phyloP scores from a whole-genome alignment of 1,140 invertebrate genomes.

The Trypoxylus dichotomus region DNA sequence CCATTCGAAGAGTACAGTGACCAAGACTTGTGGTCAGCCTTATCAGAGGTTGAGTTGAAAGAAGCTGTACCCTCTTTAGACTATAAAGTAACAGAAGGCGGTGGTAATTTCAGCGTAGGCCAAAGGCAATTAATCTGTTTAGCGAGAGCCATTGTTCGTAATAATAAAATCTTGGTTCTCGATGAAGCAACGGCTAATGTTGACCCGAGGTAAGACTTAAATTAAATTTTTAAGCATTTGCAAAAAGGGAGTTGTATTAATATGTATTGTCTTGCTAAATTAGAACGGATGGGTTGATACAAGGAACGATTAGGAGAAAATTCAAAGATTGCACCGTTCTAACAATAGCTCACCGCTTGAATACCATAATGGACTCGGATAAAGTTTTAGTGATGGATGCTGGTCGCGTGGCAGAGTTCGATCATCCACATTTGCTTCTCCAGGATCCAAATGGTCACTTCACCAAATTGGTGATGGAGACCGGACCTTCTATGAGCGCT shows the following conservation, averaged over 20 bases:
- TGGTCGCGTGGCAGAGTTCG: constrained; percentile 67
- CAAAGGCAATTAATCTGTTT: constrained; percentile 65
- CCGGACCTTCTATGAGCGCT: constrained; percentile 51
- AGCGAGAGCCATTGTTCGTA: constrained; percentile 64
- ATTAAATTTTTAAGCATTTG: neutral
- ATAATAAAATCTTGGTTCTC: constrained; percentile 61
- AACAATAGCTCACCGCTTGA: constrained; percentile 79
- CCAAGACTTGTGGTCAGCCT: constrained; percentile 63
- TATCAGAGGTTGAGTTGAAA: constrained; percentile 68
- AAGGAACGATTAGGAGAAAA: constrained; percentile 69
- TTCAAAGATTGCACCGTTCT: constrained; percentile 75
- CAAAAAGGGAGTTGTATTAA: constrained; percentile 8
- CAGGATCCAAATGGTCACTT: constrained; percentile 65
- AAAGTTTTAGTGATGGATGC: constrained; percentile 71
- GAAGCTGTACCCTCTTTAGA: constrained; percentile 55
- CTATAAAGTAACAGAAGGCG: constrained; percentile 62
- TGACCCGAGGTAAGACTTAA: constrained; percentile 58
- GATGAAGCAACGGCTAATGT: constrained; percentile 66
- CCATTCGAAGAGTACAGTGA: constrained; percentile 74
- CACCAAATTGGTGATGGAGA: constrained; percentile 68
- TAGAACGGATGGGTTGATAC: constrained; percentile 69
- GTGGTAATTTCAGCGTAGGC: constrained; percentile 61
- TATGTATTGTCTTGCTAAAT: constrained; percentile 41
- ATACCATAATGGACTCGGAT: constrained; percentile 77
- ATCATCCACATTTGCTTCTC: constrained; percentile 65